A percentile compares a stretch with the other conserved stretches of the same genome.
Evolutionary conservation across 1,140 invertebrate species (phyloP).

Genomic region (Hormaphis cornu): DNA sequence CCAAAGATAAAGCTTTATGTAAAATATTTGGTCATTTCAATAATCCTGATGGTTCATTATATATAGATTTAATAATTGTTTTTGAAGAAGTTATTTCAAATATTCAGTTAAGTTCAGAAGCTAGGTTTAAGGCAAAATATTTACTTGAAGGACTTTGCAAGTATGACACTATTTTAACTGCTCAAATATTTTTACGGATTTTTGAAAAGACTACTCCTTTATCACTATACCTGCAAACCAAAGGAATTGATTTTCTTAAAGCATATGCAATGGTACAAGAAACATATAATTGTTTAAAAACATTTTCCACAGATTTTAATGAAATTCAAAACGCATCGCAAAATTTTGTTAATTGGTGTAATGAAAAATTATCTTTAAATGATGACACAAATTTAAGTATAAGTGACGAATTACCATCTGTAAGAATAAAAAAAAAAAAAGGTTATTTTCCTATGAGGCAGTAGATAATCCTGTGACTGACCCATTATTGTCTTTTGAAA

Average conservation of each 20-base stretch:
- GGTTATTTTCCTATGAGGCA: background rate
- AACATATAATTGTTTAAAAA: background rate
- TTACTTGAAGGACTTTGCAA: background rate
- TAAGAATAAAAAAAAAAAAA: background rate
- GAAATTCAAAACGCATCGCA: background rate
- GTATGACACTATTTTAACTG: slow-evolving; percentile 16
- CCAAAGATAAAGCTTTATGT: background rate
- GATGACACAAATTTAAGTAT: background rate
- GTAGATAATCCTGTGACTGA: background rate
- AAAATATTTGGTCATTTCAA: slow-evolving; percentile 2
- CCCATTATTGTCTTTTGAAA: background rate
- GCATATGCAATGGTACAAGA: slow-evolving; percentile 6
- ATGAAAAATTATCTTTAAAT: background rate
- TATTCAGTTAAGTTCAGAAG: background rate
- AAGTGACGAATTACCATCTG: background rate
- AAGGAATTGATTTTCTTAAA: slow-evolving; percentile 23
- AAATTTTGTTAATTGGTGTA: background rate
- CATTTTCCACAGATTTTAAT: background rate
- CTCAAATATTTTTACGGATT: slow-evolving; percentile 28
- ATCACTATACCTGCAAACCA: slow-evolving; percentile 23
- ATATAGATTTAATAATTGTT: background rate
- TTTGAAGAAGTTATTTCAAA: background rate
- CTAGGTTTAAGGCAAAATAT: background rate
- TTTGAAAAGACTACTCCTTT: slow-evolving; percentile 16
- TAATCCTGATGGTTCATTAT: background rate